Base-by-base conservation (phyloP, 2,113 vertebrate species). In the Grantiella picta region DNA sequence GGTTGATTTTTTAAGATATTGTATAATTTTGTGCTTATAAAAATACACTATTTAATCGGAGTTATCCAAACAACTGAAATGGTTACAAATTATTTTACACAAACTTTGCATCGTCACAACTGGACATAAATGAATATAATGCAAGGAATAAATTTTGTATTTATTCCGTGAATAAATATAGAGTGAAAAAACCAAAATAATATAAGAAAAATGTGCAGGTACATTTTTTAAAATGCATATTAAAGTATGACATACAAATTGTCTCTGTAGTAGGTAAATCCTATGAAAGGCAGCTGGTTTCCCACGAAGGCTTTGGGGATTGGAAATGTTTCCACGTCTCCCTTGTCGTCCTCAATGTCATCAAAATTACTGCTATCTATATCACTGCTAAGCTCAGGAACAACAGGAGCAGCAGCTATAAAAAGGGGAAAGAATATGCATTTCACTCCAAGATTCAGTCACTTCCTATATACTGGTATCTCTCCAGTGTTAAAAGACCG, bases 361-460 rank as follows among this genome's bases (percentile, higher is more conserved):
- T 99, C 99, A 96, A 99, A 99, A 96, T 99, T 99, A 96, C 99
- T 99, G 96, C 99, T 99, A 96, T 99, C 99, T 92, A 99, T 98
- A 96, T 99, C 99, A 92, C 99, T 99, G 98, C 99, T 99, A 95
- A 99, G 98, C 96, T 99, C 99, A 52, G 99, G 99, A 59, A 99
- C 99, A 82, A 99, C 99, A 24, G 99, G 99, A 83, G 99, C 99
- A 29, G 98, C 99, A 82, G 99, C 99, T 99, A 64, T 23, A 77
- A 91, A 90, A 85, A 84, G 49, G 85, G 47, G 50, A 73, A 15
- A 88, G 92, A 93, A 35, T 5, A 87, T 86, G 36, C 72, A 71
- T 45, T 96, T 97, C 54, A 96, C 20, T 60, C 40, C 80, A 65
- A 73, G 29, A 71, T 57, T 71, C 23, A 92, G 90, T 29, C 83